These are phyloP conservation scores for Muschampia plurimacula DNA, from an alignment of 2,888 invertebrate species.

Conservation along the genomic window DNA sequence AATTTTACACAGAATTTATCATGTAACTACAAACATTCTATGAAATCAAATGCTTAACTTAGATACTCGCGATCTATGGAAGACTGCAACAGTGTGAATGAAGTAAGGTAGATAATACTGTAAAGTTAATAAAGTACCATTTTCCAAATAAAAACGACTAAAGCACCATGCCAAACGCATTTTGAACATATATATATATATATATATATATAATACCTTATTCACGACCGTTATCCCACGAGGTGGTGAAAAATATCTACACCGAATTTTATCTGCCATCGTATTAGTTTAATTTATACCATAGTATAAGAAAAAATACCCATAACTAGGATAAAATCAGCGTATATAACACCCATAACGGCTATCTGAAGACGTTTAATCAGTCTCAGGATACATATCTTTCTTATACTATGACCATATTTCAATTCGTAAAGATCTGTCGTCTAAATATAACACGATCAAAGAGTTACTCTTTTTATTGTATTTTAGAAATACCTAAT, in stretches of 20 bases:
- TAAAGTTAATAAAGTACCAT: constrained; percentile 66
- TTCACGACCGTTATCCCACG: constrained; percentile 48
- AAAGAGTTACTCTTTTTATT: constrained; percentile 60
- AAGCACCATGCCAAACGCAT: constrained; percentile 80
- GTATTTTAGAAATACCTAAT: constrained; percentile 82
- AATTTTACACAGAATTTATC: constrained; percentile 30
- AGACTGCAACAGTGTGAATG: constrained; percentile 75
- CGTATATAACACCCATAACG: constrained; percentile 28
- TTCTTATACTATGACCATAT: constrained; percentile 34
- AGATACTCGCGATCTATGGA: constrained; percentile 69
- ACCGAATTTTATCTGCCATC: constrained; percentile 47
- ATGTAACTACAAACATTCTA: constrained; percentile 8
- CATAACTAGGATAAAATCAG: constrained; percentile 32
- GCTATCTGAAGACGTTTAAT: constrained; percentile 25
- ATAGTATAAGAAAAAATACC: constrained; percentile 38
- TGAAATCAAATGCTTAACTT: constrained; percentile 52
- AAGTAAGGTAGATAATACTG: constrained; percentile 75
- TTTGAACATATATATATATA: constrained; percentile 59
- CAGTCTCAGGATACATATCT: constrained; percentile 30
- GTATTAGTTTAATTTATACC: constrained; percentile 31
- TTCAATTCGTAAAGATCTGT: constrained; percentile 51
- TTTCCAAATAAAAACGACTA: constrained; percentile 70
- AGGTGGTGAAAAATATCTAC: constrained; percentile 49
- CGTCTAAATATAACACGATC: constrained; percentile 63
- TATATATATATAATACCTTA: constrained; percentile 49